Evolutionary conservation across 1,140 invertebrate species (phyloP).

Genomic region (Archivesica marissinica): DNA sequence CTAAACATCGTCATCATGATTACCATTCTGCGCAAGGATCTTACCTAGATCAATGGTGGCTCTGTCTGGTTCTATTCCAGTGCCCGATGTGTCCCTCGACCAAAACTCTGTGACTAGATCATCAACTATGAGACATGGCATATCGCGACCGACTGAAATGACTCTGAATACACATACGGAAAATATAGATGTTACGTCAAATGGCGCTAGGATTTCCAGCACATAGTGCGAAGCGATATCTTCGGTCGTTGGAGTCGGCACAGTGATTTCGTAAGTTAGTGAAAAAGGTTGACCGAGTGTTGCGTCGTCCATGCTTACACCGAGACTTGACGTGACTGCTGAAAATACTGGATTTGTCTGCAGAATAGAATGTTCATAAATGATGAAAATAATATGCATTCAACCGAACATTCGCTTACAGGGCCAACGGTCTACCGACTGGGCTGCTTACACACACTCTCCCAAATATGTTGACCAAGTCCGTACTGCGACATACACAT

Average conservation of each 20-base stretch:
- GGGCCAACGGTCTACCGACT: too few relatives aligned
- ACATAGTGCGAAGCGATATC: conserved; percentile 25
- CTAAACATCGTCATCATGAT: not conserved
- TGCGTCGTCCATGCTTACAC: not conserved
- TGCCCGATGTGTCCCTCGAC: not conserved
- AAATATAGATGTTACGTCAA: conserved; percentile 4
- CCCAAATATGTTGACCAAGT: too few relatives aligned
- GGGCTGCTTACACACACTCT: too few relatives aligned
- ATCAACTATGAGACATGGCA: conserved; percentile 1
- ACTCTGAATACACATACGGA: conserved; percentile 42
- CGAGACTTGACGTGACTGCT: not conserved
- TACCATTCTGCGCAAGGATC: too few relatives aligned
- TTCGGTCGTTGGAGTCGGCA: not conserved
- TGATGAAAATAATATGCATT: too few relatives aligned
- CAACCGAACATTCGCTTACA: too few relatives aligned
- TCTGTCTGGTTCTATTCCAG: not conserved
- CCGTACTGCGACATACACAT: too few relatives aligned
- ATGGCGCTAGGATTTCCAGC: conserved; percentile 22
- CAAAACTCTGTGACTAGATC: conserved; percentile 17
- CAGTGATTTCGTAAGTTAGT: not conserved
- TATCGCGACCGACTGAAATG: conserved; percentile 9
- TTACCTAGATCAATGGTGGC: conserved; percentile 41
- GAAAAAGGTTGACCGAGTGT: conserved; percentile 8
- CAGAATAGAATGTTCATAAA: too few relatives aligned
- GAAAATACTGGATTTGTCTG: conserved; percentile 21